These are phyloP conservation scores for Papilio elwesi DNA, from an alignment of 2,888 invertebrate genomes.

Conservation along the genomic window DNA sequence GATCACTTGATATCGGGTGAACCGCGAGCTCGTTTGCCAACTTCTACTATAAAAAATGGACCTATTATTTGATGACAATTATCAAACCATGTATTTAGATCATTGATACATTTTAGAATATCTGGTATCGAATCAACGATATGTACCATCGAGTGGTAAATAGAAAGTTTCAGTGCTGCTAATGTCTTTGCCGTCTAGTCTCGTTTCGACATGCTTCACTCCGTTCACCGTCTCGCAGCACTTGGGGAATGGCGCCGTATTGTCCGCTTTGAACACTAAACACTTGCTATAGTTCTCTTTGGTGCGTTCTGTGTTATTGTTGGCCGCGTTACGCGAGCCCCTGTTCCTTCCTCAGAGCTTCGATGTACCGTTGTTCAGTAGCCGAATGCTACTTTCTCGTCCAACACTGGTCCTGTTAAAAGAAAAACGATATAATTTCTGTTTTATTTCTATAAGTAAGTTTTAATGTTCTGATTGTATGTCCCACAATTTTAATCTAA, in stretches of 20 bases:
- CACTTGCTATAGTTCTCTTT: slow-evolving; percentile 72
- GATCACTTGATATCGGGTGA: too few species aligned
- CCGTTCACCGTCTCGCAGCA: slow-evolving; percentile 73
- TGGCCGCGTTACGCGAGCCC: slow-evolving; percentile 61
- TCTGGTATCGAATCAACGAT: slow-evolving; percentile 6
- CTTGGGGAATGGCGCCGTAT: slow-evolving; percentile 70
- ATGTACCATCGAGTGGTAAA: slow-evolving; percentile 56
- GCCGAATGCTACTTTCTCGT: slow-evolving; percentile 75
- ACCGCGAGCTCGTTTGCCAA: too few species aligned
- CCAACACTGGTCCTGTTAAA: slow-evolving; percentile 70
- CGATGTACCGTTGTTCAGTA: slow-evolving; percentile 75
- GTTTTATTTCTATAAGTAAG: neutral
- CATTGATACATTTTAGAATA: too few species aligned
- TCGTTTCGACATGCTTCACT: slow-evolving; percentile 54
- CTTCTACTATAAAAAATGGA: too few species aligned
- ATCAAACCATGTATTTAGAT: neutral
- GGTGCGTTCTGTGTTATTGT: slow-evolving; percentile 66
- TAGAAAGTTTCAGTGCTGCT: slow-evolving; percentile 71
- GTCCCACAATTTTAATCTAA: too few species aligned
- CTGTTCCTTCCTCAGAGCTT: slow-evolving; percentile 74
- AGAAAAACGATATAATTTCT: slow-evolving; percentile 26
- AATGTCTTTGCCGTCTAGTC: slow-evolving; percentile 57
- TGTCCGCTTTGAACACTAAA: slow-evolving; percentile 59
- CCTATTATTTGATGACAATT: too few species aligned
- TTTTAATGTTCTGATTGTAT: neutral